A percentile compares a stretch with the other conserved stretches of the same genome.
phyloP scores from a whole-genome alignment of 2,797 vertebrate species.

The Myotis planiceps region DNA sequence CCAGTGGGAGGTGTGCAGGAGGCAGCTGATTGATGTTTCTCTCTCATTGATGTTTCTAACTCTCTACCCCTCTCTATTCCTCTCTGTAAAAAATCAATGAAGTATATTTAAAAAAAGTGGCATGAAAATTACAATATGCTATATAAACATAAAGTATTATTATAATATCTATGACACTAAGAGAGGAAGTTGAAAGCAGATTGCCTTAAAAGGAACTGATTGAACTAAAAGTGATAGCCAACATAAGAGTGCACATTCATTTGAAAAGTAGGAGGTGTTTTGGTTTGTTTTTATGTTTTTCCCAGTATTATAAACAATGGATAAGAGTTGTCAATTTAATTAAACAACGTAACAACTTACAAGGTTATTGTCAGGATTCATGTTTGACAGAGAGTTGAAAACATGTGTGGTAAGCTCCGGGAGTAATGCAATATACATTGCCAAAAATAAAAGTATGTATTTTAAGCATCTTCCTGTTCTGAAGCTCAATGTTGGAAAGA shows the following conservation, averaged over 20 bases:
- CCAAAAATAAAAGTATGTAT: constrained; percentile 37
- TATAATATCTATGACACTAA: background rate
- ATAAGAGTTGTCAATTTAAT: constrained; percentile 54
- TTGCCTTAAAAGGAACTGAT: background rate
- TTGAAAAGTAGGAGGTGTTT: background rate
- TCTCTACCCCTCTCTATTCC: no score
- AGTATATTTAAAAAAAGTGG: background rate
- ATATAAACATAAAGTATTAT: background rate
- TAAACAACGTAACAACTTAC: constrained; percentile 31
- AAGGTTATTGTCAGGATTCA: constrained; percentile 38
- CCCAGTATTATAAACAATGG: background rate
- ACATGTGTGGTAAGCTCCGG: background rate
- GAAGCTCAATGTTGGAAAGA: background rate
- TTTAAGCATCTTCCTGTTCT: constrained; percentile 30
- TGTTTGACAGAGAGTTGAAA: constrained; percentile 31
- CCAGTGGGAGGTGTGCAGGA: no score
- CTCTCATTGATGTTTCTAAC: no score
- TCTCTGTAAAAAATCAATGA: no score
- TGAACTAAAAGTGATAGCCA: background rate
- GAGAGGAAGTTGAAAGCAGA: background rate
- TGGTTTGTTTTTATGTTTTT: background rate
- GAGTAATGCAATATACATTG: background rate
- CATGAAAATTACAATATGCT: constrained; percentile 5
- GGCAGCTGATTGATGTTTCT: no score
- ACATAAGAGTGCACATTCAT: background rate